A percentile compares a stretch with the other conserved stretches of the same genome.
Evolutionary conservation across 2,888 invertebrate genomes (phyloP).

Genomic region (Abrostola triplasia): DNA sequence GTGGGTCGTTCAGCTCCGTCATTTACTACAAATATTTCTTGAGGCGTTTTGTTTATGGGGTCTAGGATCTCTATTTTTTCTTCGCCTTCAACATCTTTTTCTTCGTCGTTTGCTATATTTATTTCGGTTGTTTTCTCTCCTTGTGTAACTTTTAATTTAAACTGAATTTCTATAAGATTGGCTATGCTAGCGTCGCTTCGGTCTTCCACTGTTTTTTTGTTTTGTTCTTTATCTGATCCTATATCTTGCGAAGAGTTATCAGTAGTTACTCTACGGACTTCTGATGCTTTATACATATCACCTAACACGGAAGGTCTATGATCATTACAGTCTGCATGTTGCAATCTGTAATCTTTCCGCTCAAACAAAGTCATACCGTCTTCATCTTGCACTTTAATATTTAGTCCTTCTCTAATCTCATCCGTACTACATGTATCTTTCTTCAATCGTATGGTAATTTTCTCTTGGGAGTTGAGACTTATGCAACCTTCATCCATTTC

Average conservation of each 20-base stretch:
- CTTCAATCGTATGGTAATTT: slow-evolving; percentile 65
- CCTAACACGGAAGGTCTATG: slow-evolving; percentile 55
- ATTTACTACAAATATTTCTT: slow-evolving; percentile 66
- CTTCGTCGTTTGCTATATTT: slow-evolving; percentile 61
- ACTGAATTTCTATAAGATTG: slow-evolving; percentile 76
- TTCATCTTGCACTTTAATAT: slow-evolving; percentile 72
- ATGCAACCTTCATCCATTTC: slow-evolving; percentile 43
- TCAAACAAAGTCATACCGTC: slow-evolving; percentile 74
- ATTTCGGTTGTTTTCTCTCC: slow-evolving; percentile 70
- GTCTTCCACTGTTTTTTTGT: slow-evolving; percentile 43
- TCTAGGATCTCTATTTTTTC: slow-evolving; percentile 31
- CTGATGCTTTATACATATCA: slow-evolving; percentile 66
- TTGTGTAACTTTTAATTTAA: slow-evolving; percentile 72
- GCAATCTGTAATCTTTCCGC: slow-evolving; percentile 66
- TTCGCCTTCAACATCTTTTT: slow-evolving; percentile 33
- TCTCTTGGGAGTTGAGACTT: slow-evolving; percentile 63
- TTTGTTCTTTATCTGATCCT: slow-evolving; percentile 41
- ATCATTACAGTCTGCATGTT: slow-evolving; percentile 34
- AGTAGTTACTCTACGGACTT: slow-evolving; percentile 64
- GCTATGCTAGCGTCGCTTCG: slow-evolving; percentile 65
- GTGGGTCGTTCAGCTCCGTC: slow-evolving; percentile 48
- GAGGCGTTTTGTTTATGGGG: slow-evolving; percentile 46
- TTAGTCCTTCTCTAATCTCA: slow-evolving; percentile 66
- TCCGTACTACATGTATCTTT: slow-evolving; percentile 65
- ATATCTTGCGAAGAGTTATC: slow-evolving; percentile 55